phyloP scores from a whole-genome alignment of 2,113 vertebrate species.

The Vanacampus margaritifer region DNA sequence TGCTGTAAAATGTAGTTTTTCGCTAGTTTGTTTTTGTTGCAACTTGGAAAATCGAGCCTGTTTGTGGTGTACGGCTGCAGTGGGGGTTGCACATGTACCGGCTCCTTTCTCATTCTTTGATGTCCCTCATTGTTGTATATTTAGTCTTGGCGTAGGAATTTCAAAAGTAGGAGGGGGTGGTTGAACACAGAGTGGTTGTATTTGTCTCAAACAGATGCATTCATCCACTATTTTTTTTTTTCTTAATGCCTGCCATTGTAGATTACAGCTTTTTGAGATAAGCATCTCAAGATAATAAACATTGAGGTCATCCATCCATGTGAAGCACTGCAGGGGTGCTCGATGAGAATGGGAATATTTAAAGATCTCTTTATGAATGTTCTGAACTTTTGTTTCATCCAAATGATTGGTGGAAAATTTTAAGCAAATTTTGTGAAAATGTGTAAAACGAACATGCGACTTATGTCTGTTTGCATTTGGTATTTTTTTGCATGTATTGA shows the following conservation, averaged over 20 bases:
- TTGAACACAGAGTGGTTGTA: constrained; percentile 13
- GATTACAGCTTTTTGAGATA: not conserved
- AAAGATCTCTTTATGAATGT: not conserved
- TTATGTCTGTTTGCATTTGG: too few relatives aligned
- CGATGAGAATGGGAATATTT: not conserved
- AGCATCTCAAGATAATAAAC: constrained; percentile 4
- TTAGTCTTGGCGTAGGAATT: constrained; percentile 44
- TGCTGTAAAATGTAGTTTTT: not conserved
- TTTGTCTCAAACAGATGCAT: constrained; percentile 26
- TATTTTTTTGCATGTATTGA: too few relatives aligned
- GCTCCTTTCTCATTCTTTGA: constrained; percentile 20
- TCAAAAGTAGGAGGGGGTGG: constrained; percentile 12
- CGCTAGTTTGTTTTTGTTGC: not conserved
- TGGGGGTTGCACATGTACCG: constrained; percentile 3
- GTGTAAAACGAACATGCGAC: too few relatives aligned
- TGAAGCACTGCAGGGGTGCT: not conserved
- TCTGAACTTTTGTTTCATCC: not conserved
- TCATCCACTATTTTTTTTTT: constrained; percentile 8
- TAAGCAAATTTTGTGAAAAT: too few relatives aligned
- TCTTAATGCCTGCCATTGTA: constrained; percentile 21
- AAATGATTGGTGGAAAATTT: too few relatives aligned
- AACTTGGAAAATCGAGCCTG: not conserved
- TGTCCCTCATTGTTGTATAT: constrained; percentile 32
- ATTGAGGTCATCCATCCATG: not conserved
- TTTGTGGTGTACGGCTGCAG: not conserved